These are phyloP conservation scores for Caligus rogercresseyi DNA, from an alignment of 1,140 invertebrate genomes.

Conservation along the genomic window DNA sequence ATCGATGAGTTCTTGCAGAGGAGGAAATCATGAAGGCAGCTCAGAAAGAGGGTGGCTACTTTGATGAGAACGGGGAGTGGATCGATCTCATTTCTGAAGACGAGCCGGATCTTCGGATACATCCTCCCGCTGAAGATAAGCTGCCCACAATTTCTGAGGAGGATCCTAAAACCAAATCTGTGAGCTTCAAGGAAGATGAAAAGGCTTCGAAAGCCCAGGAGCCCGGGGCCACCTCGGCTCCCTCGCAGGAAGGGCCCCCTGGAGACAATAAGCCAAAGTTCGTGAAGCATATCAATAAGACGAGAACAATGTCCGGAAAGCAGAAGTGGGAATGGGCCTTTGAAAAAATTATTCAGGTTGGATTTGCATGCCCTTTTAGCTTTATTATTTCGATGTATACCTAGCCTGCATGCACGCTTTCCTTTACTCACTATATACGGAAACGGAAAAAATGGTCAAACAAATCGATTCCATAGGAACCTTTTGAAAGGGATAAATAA, in stretches of 20 bases:
- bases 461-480: too few species aligned
- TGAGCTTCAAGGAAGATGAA: neutral
- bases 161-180: neutral
- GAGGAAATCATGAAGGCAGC: neutral
- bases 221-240: neutral
- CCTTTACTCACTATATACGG: too few species aligned
- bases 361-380: too few species aligned
- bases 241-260: neutral
- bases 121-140: neutral
- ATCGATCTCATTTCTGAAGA: neutral
- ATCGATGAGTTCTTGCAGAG: constrained; percentile 10
- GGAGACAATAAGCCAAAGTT: constrained; percentile 3
- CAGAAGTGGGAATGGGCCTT: constrained; percentile 21
- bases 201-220: constrained; percentile 19
- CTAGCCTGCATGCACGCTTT: too few species aligned
- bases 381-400: too few species aligned
- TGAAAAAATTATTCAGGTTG: constrained; percentile 16
- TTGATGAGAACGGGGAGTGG: constrained; percentile 9
- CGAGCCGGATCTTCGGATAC: too few species aligned
- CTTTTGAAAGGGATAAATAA: too few species aligned
- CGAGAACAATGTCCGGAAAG: constrained; percentile 12
- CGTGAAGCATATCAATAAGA: constrained; percentile 20
- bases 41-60: constrained; percentile 2
- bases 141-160: neutral
- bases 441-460: too few species aligned